Percentiles rank a stretch among this genome's conserved stretches.
phyloP scores from a whole-genome alignment of 2,888 invertebrate species.

The Theristus sp. region DNA sequence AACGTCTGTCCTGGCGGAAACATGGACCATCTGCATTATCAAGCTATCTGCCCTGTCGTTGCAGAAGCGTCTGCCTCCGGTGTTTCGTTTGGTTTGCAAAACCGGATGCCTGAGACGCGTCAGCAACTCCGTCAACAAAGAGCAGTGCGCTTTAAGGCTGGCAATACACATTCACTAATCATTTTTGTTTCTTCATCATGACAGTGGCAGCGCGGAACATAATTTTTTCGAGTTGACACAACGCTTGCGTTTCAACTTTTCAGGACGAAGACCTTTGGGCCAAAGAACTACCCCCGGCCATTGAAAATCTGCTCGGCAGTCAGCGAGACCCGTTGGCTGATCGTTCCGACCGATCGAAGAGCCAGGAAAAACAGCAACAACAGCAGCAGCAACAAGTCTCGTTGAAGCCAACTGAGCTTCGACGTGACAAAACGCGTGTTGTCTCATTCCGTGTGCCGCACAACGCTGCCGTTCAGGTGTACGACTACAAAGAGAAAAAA shows the following conservation, averaged over 20 bases:
- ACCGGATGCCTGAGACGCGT: neutral
- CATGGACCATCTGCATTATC: too few species aligned
- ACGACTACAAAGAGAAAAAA: constrained; percentile 38
- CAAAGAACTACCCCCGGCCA: constrained; percentile 30
- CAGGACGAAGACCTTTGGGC: constrained; percentile 24
- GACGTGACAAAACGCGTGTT: constrained; percentile 30
- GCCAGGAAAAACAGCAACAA: neutral
- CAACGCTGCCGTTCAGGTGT: constrained; percentile 38
- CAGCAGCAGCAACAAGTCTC: neutral
- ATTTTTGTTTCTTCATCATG: too few species aligned
- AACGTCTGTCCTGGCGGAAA: too few species aligned
- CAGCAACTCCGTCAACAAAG: neutral
- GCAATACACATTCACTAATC: too few species aligned
- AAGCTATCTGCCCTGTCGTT: too few species aligned
- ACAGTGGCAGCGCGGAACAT: too few species aligned
- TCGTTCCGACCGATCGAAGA: constrained; percentile 8
- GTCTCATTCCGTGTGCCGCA: constrained; percentile 37
- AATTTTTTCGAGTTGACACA: too few species aligned
- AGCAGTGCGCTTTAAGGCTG: too few species aligned
- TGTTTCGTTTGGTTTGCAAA: neutral
- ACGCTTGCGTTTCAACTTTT: neutral
- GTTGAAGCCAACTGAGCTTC: neutral
- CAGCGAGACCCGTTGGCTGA: constrained; percentile 33
- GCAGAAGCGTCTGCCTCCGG: too few species aligned
- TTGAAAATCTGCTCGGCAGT: constrained; percentile 24